Conservation (phyloP, 2,888 invertebrate genomes). For the Dilophus febrilis region DNA sequence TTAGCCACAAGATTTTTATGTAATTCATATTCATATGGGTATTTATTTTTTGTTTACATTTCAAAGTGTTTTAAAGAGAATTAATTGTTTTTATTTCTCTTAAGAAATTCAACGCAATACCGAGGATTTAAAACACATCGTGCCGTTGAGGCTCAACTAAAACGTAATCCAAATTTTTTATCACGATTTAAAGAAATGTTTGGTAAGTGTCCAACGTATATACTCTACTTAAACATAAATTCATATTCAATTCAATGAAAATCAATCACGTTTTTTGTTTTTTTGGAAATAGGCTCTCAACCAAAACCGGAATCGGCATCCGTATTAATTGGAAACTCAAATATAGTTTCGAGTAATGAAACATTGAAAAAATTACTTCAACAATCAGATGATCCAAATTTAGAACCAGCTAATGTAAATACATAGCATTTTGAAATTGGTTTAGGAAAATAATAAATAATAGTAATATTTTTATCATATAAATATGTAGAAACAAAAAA, state of each 20-base stretch:
- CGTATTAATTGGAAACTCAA: neutral
- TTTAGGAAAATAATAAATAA: no score
- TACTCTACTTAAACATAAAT: no score
- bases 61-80: neutral
- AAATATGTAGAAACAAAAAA: conserved; percentile 51
- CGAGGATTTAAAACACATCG: conserved; percentile 69
- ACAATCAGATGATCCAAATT: conserved; percentile 7
- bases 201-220: no score
- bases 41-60: neutral
- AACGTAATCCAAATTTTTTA: conserved; percentile 53
- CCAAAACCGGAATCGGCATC: neutral
- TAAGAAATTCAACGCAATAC: conserved; percentile 34
- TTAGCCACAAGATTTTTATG: neutral
- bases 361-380: conserved; percentile 8
- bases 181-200: conserved; percentile 43
- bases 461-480: no score
- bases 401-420: conserved; percentile 8
- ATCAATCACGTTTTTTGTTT: no score
- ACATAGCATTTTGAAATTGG: no score
- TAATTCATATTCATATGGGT: neutral
- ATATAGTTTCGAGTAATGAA: conserved; percentile 4
- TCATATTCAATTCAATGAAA: no score
- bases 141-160: conserved; percentile 47
- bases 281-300: neutral
- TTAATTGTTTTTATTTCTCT: neutral